Evolutionary conservation across 1,140 invertebrate species (phyloP).

Genomic region (Saccostrea cuccullata): DNA sequence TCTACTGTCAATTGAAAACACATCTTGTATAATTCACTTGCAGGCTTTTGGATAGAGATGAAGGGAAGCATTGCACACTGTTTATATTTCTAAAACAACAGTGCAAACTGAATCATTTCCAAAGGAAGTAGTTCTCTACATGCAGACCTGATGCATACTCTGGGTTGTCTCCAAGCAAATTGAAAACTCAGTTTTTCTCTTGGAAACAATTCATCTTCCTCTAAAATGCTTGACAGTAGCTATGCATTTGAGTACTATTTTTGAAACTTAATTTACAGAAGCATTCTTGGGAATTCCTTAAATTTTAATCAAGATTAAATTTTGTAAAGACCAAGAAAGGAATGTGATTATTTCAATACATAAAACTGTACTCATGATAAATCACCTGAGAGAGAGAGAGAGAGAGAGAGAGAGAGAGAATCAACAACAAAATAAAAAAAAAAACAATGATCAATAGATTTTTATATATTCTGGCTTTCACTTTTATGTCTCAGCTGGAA

Average conservation of each 20-base stretch:
- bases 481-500: neutral
- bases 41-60: neutral
- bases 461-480: neutral
- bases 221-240: neutral
- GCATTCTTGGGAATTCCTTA: neutral
- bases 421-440: neutral
- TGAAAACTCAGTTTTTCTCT: conserved; percentile 1
- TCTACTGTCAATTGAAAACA: neutral
- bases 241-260: conserved; percentile 31
- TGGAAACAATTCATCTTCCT: neutral
- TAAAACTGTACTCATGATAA: neutral
- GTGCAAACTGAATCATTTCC: neutral
- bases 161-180: conserved; percentile 29
- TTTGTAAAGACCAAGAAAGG: neutral
- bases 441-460: neutral
- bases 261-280: conserved; percentile 28
- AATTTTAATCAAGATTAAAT: conserved; percentile 25
- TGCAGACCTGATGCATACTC: neutral
- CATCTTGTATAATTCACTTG: neutral
- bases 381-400: neutral
- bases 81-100: neutral
- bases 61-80: neutral
- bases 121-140: neutral
- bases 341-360: neutral
- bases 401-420: conserved; percentile 32